Conservation (phyloP, 2,113 vertebrate genomes). For the Hassar affinis region DNA sequence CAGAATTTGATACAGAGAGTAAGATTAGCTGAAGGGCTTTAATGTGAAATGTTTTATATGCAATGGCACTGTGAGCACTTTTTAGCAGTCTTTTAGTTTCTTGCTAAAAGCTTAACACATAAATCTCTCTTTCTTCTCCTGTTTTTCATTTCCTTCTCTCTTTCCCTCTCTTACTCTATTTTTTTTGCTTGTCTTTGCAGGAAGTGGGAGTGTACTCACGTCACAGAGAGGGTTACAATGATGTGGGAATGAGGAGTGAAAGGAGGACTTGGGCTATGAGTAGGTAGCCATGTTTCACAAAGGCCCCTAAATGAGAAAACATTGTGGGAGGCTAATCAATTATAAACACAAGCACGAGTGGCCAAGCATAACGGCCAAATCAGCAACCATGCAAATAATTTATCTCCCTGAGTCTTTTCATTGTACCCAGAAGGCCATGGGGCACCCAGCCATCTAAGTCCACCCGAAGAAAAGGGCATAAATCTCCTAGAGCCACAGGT, state of each 20-base stretch:
- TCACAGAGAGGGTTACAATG: background rate
- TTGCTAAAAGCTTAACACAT: conserved; percentile 2
- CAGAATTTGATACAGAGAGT: background rate
- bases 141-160: background rate
- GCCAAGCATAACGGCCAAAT: conserved; percentile 56
- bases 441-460: conserved; percentile 43
- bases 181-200: conserved; percentile 26
- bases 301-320: conserved; percentile 59
- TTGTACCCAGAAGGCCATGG: conserved; percentile 54
- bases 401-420: conserved; percentile 55
- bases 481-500: conserved; percentile 53
- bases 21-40: background rate
- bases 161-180: background rate
- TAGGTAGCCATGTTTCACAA: conserved; percentile 52
- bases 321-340: conserved; percentile 60
- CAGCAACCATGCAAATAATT: conserved; percentile 55
- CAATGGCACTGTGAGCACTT: background rate
- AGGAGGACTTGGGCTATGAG: conserved; percentile 36
- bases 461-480: conserved; percentile 37
- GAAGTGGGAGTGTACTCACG: conserved; percentile 15
- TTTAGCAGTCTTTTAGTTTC: background rate
- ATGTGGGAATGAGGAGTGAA: conserved; percentile 11
- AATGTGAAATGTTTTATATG: conserved; percentile 30
- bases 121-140: background rate
- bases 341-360: conserved; percentile 57